Conservation (phyloP, 2,113 vertebrate species). For the Apodemus speciosus region DNA sequence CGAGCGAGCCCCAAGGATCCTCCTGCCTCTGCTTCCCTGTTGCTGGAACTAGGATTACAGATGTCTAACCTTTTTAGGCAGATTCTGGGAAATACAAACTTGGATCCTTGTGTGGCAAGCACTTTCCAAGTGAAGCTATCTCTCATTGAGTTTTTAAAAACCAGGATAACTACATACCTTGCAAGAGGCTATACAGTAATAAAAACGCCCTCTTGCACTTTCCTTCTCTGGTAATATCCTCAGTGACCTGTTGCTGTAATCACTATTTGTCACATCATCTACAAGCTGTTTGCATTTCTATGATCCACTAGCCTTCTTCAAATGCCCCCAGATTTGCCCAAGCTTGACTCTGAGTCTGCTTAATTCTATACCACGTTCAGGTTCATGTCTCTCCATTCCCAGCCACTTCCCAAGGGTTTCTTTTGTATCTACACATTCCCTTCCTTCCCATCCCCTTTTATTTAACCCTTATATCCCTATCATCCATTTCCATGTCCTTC, state of each 20-base stretch:
- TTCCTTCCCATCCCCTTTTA: rapidly evolving
- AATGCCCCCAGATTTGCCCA: too few relatives aligned
- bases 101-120: background rate
- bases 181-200: background rate
- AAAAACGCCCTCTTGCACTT: background rate
- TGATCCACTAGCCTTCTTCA: background rate
- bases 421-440: background rate
- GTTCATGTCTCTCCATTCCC: background rate
- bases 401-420: rapidly evolving
- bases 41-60: background rate
- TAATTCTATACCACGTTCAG: background rate
- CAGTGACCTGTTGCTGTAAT: background rate
- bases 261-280: background rate
- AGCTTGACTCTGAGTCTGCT: background rate
- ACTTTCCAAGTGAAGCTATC: background rate
- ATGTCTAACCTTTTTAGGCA: background rate
- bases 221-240: background rate
- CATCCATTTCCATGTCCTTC: background rate
- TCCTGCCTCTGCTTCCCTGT: background rate
- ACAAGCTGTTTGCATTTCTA: background rate
- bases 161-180: too few relatives aligned
- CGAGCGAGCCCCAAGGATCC: background rate
- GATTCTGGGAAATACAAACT: background rate
- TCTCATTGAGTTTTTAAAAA: background rate
- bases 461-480: background rate